Percentiles rank a stretch among this genome's conserved stretches.
Evolutionary conservation across 2,888 invertebrate species (phyloP).

Genomic region (Sepioteuthis lessoniana): DNA sequence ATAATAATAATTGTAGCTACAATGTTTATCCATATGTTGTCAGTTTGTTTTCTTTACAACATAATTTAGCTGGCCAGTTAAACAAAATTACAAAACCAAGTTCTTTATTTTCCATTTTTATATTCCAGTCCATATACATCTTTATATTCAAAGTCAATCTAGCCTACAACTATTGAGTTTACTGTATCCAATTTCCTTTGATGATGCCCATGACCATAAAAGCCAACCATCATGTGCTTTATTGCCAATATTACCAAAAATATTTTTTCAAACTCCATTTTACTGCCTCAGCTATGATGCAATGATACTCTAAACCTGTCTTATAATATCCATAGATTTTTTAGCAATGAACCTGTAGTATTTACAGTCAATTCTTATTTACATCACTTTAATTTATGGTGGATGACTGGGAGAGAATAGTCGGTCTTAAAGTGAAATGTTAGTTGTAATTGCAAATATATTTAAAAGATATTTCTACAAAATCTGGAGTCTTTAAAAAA

Average conservation of each 20-base stretch:
- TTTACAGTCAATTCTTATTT: background rate
- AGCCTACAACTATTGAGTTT: background rate
- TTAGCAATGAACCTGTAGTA: background rate
- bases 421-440: too few species aligned
- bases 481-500: too few species aligned
- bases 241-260: background rate
- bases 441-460: too few species aligned
- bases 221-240: background rate
- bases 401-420: too few species aligned
- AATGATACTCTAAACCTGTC: background rate
- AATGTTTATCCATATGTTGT: too few species aligned
- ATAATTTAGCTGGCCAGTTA: background rate
- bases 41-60: background rate
- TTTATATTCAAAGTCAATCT: background rate
- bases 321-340: background rate
- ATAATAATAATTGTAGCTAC: too few species aligned
- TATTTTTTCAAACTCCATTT: background rate
- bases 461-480: too few species aligned
- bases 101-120: background rate
- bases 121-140: background rate
- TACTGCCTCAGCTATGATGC: background rate
- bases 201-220: background rate
- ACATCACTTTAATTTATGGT: background rate
- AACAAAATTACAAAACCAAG: background rate
- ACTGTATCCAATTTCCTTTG: constrained; percentile 8